Evolutionary conservation across 1,140 invertebrate species (phyloP), one percentile per base, ranked within the genome.

Genomic region (Drosophila lowei): DNA sequence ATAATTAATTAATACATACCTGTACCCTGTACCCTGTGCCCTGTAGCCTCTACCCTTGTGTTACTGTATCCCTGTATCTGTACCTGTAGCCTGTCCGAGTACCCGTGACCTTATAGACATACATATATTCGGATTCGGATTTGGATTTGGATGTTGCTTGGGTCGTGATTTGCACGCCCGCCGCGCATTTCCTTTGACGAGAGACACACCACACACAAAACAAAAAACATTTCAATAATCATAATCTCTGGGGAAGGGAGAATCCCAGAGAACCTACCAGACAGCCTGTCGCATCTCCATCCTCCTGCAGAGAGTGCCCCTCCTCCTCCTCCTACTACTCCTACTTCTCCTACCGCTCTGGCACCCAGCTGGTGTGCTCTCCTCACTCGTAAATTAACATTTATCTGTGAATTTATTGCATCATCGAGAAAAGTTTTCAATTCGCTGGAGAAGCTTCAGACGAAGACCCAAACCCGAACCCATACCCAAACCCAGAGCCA

Each of bases 381-480:
- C 46, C 63, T 47, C 15, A 57, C 65, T 86, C 74, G 83, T 88
- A 86, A 86, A 86, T 88, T 77, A 79, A 83, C 63, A 86, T 76
- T 81, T 81, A 86, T 86, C 83, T 86, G 56, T 68, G 58, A 86
- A 88, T 86, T 86, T 88, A 86, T 86, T 88, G 83, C 83, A 88
- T 78, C 83, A 86, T 83, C 75, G 75, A 57, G 55, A 81, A 74
- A 75, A 86, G 55, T 78, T 72, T 86, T 88, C 81, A 88, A 88
- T 81, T 86, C 83, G 23, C 47, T 55, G n/a, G 42, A 44, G 47
- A 54, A 25, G 43, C 38, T 8, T 18, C 52, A 54, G 52, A 21
- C 2, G 23, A 11, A 42, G 16, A 28, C 6, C 44, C 25, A 16
- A n/a, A 7, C n/a, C n/a, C n/a, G n/a, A n/a, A n/a, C 11, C 44